Evolutionary conservation across 2,113 vertebrate genomes (phyloP).

Genomic region (Origma solitaria): DNA sequence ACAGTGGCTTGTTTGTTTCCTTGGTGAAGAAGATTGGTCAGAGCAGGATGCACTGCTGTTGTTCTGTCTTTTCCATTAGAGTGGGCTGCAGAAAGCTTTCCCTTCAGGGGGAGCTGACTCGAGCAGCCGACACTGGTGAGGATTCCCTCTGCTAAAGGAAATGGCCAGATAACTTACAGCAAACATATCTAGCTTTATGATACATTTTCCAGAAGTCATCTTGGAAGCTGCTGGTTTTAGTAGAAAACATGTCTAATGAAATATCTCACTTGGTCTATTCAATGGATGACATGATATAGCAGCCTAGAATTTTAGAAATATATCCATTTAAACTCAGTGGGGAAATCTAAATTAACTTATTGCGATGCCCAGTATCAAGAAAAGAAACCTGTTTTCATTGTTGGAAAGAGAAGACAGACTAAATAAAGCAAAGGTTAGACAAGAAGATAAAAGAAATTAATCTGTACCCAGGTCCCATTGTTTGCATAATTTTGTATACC

Average conservation of each 20-base stretch:
- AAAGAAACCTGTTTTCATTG: not conserved
- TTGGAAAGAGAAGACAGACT: not conserved
- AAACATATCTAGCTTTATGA: not conserved
- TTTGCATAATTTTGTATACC: not conserved
- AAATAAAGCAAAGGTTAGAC: not conserved
- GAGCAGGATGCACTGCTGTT: not conserved
- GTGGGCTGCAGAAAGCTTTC: not conserved
- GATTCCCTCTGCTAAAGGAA: not conserved
- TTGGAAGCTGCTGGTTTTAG: not conserved
- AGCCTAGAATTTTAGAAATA: not conserved
- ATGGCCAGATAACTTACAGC: not conserved
- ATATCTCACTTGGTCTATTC: not conserved
- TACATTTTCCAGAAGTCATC: not conserved
- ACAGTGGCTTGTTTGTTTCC: not conserved
- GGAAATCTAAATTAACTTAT: not conserved
- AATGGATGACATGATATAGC: rapidly evolving
- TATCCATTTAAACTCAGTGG: not conserved
- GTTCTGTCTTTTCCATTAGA: not conserved
- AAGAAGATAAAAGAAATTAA: not conserved
- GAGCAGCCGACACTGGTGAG: not conserved
- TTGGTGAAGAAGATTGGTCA: not conserved
- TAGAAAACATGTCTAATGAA: not conserved
- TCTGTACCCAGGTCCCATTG: not conserved
- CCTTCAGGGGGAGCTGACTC: not conserved
- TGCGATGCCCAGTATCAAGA: not conserved